A percentile compares a stretch with the other conserved stretches of the same genome.
These are phyloP conservation scores for Operophtera brumata DNA, from an alignment of 2,888 invertebrate genomes.

Conservation along the genomic window DNA sequence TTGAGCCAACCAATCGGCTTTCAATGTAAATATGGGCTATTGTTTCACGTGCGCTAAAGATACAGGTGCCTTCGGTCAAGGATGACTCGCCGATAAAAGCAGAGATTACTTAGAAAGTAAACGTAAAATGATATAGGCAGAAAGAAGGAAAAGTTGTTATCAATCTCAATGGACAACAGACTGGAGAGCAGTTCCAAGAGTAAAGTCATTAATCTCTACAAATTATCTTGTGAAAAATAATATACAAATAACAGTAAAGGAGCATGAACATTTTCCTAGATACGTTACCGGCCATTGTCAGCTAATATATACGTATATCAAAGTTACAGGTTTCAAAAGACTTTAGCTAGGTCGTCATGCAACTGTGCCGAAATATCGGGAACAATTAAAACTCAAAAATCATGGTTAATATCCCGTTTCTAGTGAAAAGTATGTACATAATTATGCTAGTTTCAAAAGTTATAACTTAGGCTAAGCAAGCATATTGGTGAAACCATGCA, in stretches of 20 bases:
- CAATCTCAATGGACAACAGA: background rate
- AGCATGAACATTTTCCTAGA: no score
- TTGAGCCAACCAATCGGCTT: background rate
- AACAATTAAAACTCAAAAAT: no score
- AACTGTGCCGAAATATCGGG: no score
- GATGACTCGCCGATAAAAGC: conserved; percentile 40
- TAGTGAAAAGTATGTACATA: no score
- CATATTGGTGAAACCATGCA: background rate
- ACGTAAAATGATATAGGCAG: conserved; percentile 11
- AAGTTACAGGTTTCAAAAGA: background rate
- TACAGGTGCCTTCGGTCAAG: conserved; percentile 59
- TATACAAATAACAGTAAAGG: background rate
- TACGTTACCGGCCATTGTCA: no score
- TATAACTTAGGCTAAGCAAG: background rate
- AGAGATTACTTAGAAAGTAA: conserved; percentile 17
- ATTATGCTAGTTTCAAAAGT: no score
- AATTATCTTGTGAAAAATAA: no score
- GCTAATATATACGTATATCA: no score
- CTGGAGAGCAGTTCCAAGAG: no score
- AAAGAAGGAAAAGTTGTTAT: background rate
- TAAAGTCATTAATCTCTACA: no score
- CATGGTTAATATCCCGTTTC: no score
- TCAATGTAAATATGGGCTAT: conserved; percentile 27
- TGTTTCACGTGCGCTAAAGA: conserved; percentile 41
- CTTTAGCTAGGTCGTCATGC: no score